Conservation (phyloP, 2,113 vertebrate species). For the Poeciliopsis occidentalis region DNA sequence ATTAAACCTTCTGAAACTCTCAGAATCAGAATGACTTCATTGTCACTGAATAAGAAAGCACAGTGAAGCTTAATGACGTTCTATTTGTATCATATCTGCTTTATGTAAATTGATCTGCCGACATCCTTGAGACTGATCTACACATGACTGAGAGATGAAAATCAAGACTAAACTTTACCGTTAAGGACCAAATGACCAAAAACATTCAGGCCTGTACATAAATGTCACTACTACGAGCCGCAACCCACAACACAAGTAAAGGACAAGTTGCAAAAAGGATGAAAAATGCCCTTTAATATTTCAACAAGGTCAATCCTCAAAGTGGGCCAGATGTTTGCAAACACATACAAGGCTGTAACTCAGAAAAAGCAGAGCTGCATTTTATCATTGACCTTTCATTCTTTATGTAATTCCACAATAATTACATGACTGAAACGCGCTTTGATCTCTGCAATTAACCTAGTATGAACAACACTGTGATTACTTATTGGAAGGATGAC, state of each 20-base stretch:
- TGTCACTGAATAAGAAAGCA: too few relatives aligned
- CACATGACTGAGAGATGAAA: too few relatives aligned
- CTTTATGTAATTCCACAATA: neutral
- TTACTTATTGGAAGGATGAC: constrained; percentile 8
- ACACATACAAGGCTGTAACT: neutral
- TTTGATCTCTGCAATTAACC: constrained; percentile 21
- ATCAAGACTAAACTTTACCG: too few relatives aligned
- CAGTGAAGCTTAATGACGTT: too few relatives aligned
- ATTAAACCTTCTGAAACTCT: too few relatives aligned
- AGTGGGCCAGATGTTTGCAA: neutral
- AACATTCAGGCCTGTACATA: too few relatives aligned
- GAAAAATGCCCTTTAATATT: neutral
- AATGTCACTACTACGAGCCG: too few relatives aligned
- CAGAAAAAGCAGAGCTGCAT: neutral
- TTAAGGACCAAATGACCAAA: too few relatives aligned
- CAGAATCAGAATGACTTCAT: too few relatives aligned
- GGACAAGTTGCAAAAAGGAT: neutral
- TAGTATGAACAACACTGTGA: neutral
- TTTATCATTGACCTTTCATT: neutral
- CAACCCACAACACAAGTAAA: neutral
- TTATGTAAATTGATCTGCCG: too few relatives aligned
- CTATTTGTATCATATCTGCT: too few relatives aligned
- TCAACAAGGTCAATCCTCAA: constrained; percentile 1
- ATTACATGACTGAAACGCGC: neutral
- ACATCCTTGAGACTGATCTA: too few relatives aligned